Base-by-base conservation (phyloP, 2,113 vertebrate genomes). In the Galeopterus variegatus region DNA sequence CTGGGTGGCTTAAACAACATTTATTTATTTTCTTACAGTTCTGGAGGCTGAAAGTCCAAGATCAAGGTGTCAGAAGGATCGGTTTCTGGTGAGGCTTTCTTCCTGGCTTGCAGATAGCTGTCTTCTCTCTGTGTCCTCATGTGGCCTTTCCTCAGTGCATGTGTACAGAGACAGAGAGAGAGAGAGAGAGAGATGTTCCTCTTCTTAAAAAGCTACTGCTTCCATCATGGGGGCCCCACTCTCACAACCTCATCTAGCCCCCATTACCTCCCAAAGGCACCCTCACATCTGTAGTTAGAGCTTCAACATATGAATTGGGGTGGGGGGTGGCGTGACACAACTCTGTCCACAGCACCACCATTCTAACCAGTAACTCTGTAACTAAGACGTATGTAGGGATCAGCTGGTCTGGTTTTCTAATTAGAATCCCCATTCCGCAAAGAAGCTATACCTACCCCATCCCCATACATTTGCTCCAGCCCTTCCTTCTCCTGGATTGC, bases 381-480 rank as follows among this genome's bases (percentile, higher is more conserved):
- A 26, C 1, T 10, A 26, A 19, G 18, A 26, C 12, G 81, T 6
- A 12, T 28, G 6, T 0, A 13, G 58, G 41, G 50, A 56, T 31
- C 15, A 7, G 19, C 36, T 33, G 33, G 9, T 3, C 50, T 48
- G 18, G 2, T 1, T 87, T 87, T 60, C 36, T 8, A 3, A 70
- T 75, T 45, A 67, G 12, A 36, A 91, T 8, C 54, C 60, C 60
- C 65, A 0, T 3, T 41, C 23, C 50, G 31, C 41, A 48, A 31
- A 50, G 50, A 54, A 70, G 56, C 26, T 19, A 18, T 15, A 10
- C 26, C 0, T 1, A 23, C 17, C 19, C 48, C 9, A 0, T 3
- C 54, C 36, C n/a, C 21, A 11, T 0, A 5, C 54, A 6, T 36
- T 1, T 28, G 45, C 58, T 65, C 65, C 26, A 0, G 17, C 65